Percentiles rank a stretch among this genome's conserved stretches.
These are phyloP conservation scores for Benthochromis sp. DNA, from an alignment of 2,113 vertebrate genomes.

Conservation along the genomic window DNA sequence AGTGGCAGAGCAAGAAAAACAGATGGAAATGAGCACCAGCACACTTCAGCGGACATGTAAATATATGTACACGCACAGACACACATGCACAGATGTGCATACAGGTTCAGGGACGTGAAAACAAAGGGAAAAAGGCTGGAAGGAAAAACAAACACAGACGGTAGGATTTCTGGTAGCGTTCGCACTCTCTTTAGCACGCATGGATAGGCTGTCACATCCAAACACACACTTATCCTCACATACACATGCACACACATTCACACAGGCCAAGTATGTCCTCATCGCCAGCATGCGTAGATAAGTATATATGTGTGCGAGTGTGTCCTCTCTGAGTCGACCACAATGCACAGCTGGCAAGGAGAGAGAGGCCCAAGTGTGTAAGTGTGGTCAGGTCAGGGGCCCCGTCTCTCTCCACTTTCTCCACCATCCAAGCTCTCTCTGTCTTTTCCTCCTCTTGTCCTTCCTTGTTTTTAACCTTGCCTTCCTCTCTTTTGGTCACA, in stretches of 20 bases:
- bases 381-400: conserved; percentile 65
- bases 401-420: conserved; percentile 41
- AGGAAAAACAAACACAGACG: conserved; percentile 52
- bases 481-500: conserved; percentile 44
- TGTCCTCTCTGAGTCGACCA: conserved; percentile 49
- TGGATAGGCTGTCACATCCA: conserved; percentile 39
- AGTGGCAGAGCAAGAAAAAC: conserved; percentile 32
- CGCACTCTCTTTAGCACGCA: conserved; percentile 41
- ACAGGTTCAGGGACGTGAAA: conserved; percentile 44
- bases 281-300: conserved; percentile 62
- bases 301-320: conserved; percentile 64
- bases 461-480: conserved; percentile 42
- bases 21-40: conserved; percentile 46
- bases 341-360: conserved; percentile 66
- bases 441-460: conserved; percentile 29
- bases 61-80: conserved; percentile 37
- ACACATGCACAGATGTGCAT: conserved; percentile 40
- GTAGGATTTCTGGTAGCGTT: conserved; percentile 29
- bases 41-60: conserved; percentile 39
- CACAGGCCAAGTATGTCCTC: conserved; percentile 64
- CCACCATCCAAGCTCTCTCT: conserved; percentile 20
- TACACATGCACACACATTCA: conserved; percentile 16
- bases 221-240: conserved; percentile 1
- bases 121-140: conserved; percentile 28
- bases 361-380: conserved; percentile 63